Evolutionary conservation across 2,113 vertebrate genomes (phyloP), one percentile per base, ranked within the genome.

Genomic region (Antigone vipio): DNA sequence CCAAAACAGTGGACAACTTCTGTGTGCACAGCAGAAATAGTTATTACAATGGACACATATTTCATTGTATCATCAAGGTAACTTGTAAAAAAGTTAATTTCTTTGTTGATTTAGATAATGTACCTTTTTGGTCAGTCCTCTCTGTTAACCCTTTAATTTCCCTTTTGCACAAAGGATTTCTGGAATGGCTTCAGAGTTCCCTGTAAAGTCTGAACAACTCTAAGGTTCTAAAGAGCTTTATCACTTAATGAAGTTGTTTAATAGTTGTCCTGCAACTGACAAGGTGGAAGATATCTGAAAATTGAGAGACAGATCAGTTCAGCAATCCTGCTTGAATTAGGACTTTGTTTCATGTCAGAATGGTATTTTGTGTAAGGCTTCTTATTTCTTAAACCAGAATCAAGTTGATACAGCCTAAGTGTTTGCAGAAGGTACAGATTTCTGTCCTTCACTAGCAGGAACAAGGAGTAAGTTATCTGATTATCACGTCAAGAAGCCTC

Each of bases 1-100:
- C 99, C 40, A 99, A 99, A 98, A 99, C 99, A 2, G 99, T 99
- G 97, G 99, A 99, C 98, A 99, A 99, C 97, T 99, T 99, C 97
- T 99, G 99, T 72, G 99, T 99, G 21, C 99, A 99, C 94, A 99
- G 99, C 97, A 98, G 99, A 96, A 99, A 99, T 90, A 98, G 99
- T 68, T 99, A 99, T 97, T 99, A 98, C 97, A 99, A 99, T 47
- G 96, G 99, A 17, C 99, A 99, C 83, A 98, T 99, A 85, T 99
- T 99, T 98, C 99, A 99, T 90, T 98, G 99, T 68, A 99, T 99
- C 34, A 99, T 99, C 96, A 99, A 99, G 98, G 99, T 99, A 97
- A 88, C 35, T 74, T 94, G 59, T 26, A 38, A 35, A 56, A 75
- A 45, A 40, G 5, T 45, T 62, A 38, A 9, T 11, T 79, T 53